Evolutionary conservation across 1,140 invertebrate genomes (phyloP).

Genomic region (Eubasilissa regina): DNA sequence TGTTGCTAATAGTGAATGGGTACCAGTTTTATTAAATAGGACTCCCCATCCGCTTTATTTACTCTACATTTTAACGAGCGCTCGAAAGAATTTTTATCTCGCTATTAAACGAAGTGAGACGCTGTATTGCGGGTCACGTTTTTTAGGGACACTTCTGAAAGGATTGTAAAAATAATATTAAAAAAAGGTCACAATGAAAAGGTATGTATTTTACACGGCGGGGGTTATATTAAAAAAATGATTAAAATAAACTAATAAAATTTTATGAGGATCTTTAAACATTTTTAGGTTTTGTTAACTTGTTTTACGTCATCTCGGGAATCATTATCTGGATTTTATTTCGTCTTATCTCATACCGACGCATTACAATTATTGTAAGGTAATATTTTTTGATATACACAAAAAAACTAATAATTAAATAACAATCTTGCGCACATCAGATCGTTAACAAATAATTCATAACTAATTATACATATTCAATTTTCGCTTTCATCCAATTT

Average conservation of each 20-base stretch:
- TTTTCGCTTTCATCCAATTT: too few relatives aligned
- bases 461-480: too few relatives aligned
- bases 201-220: slow-evolving; percentile 10
- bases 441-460: too few relatives aligned
- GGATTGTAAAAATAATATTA: neutral
- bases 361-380: too few relatives aligned
- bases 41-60: slow-evolving; percentile 10
- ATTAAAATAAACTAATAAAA: slow-evolving; percentile 38
- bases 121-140: slow-evolving; percentile 13
- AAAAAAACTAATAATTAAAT: too few relatives aligned
- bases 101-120: neutral
- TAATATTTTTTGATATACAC: too few relatives aligned
- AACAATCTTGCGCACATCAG: too few relatives aligned
- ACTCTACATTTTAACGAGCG: slow-evolving; percentile 17
- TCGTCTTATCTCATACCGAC: too few relatives aligned
- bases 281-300: too few relatives aligned
- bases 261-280: neutral
- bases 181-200: slow-evolving; percentile 5
- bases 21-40: neutral
- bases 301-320: neutral
- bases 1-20: too few relatives aligned
- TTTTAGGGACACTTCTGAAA: slow-evolving; percentile 5
- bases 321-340: too few relatives aligned
- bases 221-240: slow-evolving; percentile 11
- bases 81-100: neutral